Base-by-base conservation (phyloP, 2,113 vertebrate species). In the Antigone vipio region DNA sequence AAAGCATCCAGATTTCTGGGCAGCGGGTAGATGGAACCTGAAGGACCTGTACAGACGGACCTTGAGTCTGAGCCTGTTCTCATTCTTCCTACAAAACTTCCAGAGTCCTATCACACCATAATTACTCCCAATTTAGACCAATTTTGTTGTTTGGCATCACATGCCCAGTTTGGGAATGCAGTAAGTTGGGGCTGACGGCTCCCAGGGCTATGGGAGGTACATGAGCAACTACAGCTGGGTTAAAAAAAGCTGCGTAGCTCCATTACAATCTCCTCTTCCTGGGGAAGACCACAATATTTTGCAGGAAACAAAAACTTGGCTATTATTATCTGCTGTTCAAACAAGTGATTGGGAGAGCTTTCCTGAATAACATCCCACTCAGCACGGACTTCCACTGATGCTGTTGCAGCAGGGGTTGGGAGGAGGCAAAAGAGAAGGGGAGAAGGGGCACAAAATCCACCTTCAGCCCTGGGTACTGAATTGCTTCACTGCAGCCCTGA, bases 21-120 rank as follows among this genome's bases (percentile, higher is more conserved):
- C 22, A 73, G 16, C 0, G 0, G 27, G n/a, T 5, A 47, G 60
- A 50, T 9, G 20, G 90, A 68, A 78, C 9, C 2, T 5, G 0
- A 69, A 62, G 20, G 12, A 80, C 5, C 16, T 29, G 6, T 20
- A 40, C 7, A 72, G 42, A 19, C 60, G 66, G 67, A 68, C 15
- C 12, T 13, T 6, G 9, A 52, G 68, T 6, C 30, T 68, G 42
- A 89, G 38, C 9, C 13, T 34, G 13, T 10, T 83, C 14, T n/a
- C 26, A 17, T 69, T 84, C 9, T 45, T 74, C 40, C n/a, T 89
- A 55, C 40, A 92, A 67, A 84, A 67, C 20, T 24, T 24, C 9
- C 13, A 10, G 53, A 71, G 26, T n/a, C 21, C 17, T 56, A 53
- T 79, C 24, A 79, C n/a, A 68, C 12, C 9, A 74, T 47, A 88